phyloP scores from a whole-genome alignment of 2,888 invertebrate species.

The Ypsolopha sequella region DNA sequence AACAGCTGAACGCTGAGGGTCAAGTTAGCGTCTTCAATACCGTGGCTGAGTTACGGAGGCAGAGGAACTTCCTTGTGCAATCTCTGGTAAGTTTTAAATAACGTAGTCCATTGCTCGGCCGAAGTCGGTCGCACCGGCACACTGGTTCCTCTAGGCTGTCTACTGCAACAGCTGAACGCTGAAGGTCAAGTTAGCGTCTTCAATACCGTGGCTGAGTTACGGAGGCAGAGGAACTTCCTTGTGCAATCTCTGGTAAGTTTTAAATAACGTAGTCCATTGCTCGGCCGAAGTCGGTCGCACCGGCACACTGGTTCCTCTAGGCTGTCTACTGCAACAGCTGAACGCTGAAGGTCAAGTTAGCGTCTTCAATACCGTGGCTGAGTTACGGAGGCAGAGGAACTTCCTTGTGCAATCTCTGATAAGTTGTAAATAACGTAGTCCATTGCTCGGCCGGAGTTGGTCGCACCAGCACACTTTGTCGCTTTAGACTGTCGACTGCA shows the following conservation, averaged over 20 bases:
- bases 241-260: conserved; percentile 86
- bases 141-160: conserved; percentile 90
- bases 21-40: conserved; percentile 92
- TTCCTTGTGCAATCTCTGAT: conserved; percentile 93
- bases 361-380: conserved; percentile 92
- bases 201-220: conserved; percentile 89
- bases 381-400: conserved; percentile 90
- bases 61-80: conserved; percentile 94
- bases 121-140: conserved; percentile 97
- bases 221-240: conserved; percentile 92
- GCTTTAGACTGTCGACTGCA: conserved; percentile 92
- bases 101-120: too few species aligned
- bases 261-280: conserved; percentile 85
- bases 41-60: conserved; percentile 89
- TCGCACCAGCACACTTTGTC: conserved; percentile 93
- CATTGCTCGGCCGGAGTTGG: conserved; percentile 96
- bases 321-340: conserved; percentile 89
- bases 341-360: conserved; percentile 86
- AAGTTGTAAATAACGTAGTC: conserved; percentile 74
- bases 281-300: conserved; percentile 95
- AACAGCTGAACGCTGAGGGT: conserved; percentile 85
- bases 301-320: conserved; percentile 93
- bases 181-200: conserved; percentile 90
- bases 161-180: conserved; percentile 86
- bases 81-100: conserved; percentile 82